A percentile compares a stretch with the other conserved stretches of the same genome.
These are phyloP conservation scores for Saimiri boliviensis DNA, from an alignment of 2,113 vertebrate genomes.

Conservation along the genomic window DNA sequence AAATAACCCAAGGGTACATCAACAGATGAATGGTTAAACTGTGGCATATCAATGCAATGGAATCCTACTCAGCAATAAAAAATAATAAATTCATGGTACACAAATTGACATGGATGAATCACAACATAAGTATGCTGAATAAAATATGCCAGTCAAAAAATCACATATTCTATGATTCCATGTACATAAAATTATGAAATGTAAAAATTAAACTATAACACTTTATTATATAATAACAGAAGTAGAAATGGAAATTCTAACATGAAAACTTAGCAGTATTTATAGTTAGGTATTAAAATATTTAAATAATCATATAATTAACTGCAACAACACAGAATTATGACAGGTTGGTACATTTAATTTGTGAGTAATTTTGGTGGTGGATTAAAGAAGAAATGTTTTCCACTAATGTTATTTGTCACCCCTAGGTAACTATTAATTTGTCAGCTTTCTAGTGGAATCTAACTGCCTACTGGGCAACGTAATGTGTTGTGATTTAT, in stretches of 20 bases:
- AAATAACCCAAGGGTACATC: too few relatives aligned
- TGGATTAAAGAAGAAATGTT: background rate
- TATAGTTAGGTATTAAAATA: background rate
- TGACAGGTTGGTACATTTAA: background rate
- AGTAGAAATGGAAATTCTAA: background rate
- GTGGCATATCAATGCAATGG: too few relatives aligned
- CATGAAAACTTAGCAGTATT: background rate
- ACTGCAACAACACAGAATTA: background rate
- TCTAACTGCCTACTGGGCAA: rapidly evolving
- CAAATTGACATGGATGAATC: too few relatives aligned
- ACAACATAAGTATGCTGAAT: too few relatives aligned
- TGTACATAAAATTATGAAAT: too few relatives aligned
- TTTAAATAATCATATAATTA: background rate
- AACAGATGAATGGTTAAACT: too few relatives aligned
- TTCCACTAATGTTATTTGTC: background rate
- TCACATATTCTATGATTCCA: too few relatives aligned
- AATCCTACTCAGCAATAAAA: too few relatives aligned
- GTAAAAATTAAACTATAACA: too few relatives aligned
- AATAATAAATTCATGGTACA: too few relatives aligned
- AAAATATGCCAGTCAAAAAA: too few relatives aligned
- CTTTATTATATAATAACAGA: too few relatives aligned
- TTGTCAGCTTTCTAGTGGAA: background rate
- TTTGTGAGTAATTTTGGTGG: background rate
- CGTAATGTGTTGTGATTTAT: background rate
- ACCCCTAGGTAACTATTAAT: background rate